A percentile compares a stretch with the other conserved stretches of the same genome.
These are phyloP conservation scores for Pandemis cinnamomeana DNA, from an alignment of 2,888 invertebrate species.

Conservation along the genomic window DNA sequence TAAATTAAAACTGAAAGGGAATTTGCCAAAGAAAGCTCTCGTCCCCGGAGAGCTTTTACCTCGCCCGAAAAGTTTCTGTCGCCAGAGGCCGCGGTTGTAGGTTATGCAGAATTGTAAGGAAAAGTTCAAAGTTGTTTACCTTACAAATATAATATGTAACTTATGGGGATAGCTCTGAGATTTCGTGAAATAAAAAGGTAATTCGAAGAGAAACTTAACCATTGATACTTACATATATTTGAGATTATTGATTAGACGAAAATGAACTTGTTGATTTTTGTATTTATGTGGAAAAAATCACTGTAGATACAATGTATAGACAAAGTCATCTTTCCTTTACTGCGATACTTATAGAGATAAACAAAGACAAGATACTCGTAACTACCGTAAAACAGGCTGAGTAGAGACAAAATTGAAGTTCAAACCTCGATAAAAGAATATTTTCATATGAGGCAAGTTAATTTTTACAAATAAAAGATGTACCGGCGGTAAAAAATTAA, in stretches of 20 bases:
- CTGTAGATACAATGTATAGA: too few relatives aligned
- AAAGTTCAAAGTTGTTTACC: slow-evolving; percentile 11
- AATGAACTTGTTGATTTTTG: background rate
- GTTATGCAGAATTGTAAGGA: slow-evolving; percentile 7
- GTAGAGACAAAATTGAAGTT: too few relatives aligned
- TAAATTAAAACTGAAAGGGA: slow-evolving; percentile 14
- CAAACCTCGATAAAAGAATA: too few relatives aligned
- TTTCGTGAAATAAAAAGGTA: background rate
- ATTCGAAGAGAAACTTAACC: background rate
- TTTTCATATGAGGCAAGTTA: too few relatives aligned
- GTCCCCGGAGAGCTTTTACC: slow-evolving; percentile 10
- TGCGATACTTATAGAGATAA: too few relatives aligned
- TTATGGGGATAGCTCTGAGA: background rate
- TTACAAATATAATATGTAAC: background rate
- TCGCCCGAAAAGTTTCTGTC: slow-evolving; percentile 4
- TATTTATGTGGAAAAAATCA: too few relatives aligned
- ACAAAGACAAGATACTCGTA: too few relatives aligned
- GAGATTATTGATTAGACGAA: background rate
- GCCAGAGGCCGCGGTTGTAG: slow-evolving; percentile 2
- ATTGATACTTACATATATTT: background rate
- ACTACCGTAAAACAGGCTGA: too few relatives aligned
- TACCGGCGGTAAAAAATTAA: too few relatives aligned
- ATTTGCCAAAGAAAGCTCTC: background rate
- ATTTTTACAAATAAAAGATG: too few relatives aligned
- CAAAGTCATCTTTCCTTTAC: too few relatives aligned